Percentiles rank a stretch among this genome's conserved stretches.
Evolutionary conservation across 2,797 vertebrate species (phyloP).

Genomic region (Phylloscopus collybita): DNA sequence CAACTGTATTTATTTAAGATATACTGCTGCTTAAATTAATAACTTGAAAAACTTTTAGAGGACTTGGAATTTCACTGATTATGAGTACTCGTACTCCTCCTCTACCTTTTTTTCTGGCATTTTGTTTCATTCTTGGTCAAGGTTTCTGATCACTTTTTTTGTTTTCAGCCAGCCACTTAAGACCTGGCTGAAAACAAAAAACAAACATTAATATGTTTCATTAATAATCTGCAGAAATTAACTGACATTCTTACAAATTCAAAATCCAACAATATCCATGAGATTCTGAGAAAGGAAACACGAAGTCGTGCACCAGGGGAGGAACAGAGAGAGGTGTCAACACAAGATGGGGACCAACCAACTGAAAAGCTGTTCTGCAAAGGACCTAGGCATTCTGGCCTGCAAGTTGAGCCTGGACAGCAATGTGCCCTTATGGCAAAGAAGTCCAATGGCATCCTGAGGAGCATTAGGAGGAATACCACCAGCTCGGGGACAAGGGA

Average conservation of each 20-base stretch:
- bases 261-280: neutral
- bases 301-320: neutral
- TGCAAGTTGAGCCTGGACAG: neutral
- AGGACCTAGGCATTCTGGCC: neutral
- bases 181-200: too few relatives aligned
- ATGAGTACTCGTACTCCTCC: neutral
- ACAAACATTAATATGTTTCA: neutral
- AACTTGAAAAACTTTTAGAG: neutral
- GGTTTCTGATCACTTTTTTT: neutral
- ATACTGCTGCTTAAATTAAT: neutral
- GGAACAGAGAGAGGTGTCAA: neutral
- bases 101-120: neutral
- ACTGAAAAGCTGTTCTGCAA: neutral
- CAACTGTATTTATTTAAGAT: neutral
- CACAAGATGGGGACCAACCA: neutral
- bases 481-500: neutral
- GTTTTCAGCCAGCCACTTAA: neutral
- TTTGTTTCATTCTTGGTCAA: neutral
- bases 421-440: neutral
- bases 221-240: neutral
- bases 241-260: neutral
- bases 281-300: neutral
- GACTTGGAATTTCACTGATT: neutral
- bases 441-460: neutral
- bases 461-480: neutral